phyloP scores from a whole-genome alignment of 2,888 invertebrate species.

The Lasiommata megera region DNA sequence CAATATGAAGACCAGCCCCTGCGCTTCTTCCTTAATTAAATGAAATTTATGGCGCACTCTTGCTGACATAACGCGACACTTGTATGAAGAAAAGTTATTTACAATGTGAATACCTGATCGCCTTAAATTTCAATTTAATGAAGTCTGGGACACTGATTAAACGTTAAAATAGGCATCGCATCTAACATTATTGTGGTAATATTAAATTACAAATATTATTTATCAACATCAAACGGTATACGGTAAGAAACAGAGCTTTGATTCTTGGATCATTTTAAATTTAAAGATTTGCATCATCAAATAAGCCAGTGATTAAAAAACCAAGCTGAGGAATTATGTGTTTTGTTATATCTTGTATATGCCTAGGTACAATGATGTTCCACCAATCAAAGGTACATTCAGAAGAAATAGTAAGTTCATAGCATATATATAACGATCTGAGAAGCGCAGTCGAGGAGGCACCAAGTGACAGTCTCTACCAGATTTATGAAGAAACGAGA shows the following conservation, averaged over 20 bases:
- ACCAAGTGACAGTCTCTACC: conserved; percentile 78
- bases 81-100: background rate
- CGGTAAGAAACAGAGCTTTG: conserved; percentile 23
- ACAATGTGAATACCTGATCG: background rate
- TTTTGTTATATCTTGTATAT: background rate
- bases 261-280: conserved; percentile 27
- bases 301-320: background rate
- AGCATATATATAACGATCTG: conserved; percentile 55
- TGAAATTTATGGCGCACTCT: conserved; percentile 13
- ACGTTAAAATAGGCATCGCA: background rate
- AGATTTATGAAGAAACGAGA: conserved; percentile 65
- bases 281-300: background rate
- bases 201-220: conserved; percentile 12
- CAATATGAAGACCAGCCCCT: conserved; percentile 60
- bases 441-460: conserved; percentile 76
- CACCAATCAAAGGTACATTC: conserved; percentile 46
- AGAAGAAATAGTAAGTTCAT: conserved; percentile 48
- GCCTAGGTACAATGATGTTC: conserved; percentile 46
- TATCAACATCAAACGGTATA: conserved; percentile 6
- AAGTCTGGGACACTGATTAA: background rate
- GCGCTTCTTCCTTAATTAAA: conserved; percentile 43
- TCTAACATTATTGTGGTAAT: background rate
- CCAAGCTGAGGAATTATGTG: background rate
- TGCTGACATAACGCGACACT: background rate
- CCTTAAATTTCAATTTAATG: conserved; percentile 16